Evolutionary conservation across 1,140 invertebrate genomes (phyloP).

Genomic region (Neuroterus valhalla): DNA sequence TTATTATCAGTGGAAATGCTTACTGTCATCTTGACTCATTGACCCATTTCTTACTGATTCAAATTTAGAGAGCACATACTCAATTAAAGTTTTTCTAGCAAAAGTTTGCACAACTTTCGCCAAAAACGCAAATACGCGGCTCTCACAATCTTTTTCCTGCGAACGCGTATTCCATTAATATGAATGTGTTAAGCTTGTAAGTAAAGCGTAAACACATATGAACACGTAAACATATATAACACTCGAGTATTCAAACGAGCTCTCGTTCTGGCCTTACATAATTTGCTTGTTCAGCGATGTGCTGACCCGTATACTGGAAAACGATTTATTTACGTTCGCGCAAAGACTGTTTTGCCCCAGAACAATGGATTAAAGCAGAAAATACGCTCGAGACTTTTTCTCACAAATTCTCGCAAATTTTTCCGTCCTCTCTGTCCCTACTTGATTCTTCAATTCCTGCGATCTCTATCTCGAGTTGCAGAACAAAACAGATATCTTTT

Average conservation of each 20-base stretch:
- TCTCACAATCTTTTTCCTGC: constrained; percentile 42
- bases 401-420: constrained; percentile 24
- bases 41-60: background rate
- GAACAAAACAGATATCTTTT: background rate
- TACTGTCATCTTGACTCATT: background rate
- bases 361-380: constrained; percentile 46
- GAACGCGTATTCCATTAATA: constrained; percentile 32
- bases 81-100: constrained; percentile 35
- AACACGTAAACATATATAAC: constrained; percentile 47
- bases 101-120: constrained; percentile 63
- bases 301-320: constrained; percentile 67
- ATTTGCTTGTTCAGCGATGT: constrained; percentile 69
- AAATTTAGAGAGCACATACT: background rate
- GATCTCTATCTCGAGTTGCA: constrained; percentile 23
- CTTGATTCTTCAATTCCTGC: constrained; percentile 14
- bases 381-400: constrained; percentile 17
- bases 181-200: constrained; percentile 38
- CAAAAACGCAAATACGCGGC: constrained; percentile 60
- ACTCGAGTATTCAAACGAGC: constrained; percentile 63
- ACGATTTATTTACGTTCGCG: constrained; percentile 52
- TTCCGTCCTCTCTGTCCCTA: background rate
- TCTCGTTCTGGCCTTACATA: constrained; percentile 66
- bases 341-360: constrained; percentile 36
- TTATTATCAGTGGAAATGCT: background rate
- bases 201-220: constrained; percentile 29